A percentile compares a stretch with the other conserved stretches of the same genome.
Conservation (phyloP, 2,113 vertebrate genomes). For the Bungarus multicinctus region DNA sequence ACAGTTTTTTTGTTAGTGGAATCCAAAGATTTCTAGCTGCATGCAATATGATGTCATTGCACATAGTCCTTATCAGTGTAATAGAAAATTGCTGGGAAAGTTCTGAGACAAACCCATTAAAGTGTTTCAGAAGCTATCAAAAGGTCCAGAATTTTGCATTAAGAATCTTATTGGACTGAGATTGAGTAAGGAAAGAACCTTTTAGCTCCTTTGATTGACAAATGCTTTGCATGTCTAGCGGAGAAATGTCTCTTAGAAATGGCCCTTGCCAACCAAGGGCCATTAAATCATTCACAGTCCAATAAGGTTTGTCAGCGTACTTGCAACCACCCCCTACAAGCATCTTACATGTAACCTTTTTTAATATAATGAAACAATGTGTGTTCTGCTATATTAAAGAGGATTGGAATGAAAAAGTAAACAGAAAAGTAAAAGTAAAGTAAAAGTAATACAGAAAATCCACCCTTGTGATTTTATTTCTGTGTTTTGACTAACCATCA, state of each 20-base stretch:
- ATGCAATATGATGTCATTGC: background rate
- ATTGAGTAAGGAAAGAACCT: background rate
- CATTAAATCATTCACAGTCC: background rate
- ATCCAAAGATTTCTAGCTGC: background rate
- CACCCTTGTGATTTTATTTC: background rate
- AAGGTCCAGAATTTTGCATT: background rate
- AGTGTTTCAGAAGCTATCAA: background rate
- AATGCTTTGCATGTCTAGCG: background rate
- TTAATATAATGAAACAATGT: background rate
- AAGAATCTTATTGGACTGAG: background rate
- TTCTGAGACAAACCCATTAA: background rate
- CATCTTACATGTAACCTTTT: background rate
- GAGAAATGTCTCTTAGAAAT: background rate
- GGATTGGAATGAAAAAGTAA: background rate
- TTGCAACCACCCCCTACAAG: background rate
- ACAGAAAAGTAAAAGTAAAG: too few relatives aligned
- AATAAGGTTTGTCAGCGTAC: background rate
- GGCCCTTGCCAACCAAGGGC: background rate
- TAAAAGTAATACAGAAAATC: background rate
- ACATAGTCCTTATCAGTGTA: background rate
- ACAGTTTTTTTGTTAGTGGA: background rate
- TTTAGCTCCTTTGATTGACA: background rate
- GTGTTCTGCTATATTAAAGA: background rate
- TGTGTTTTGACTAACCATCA: background rate
- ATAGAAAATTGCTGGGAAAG: background rate